Base-by-base conservation (phyloP, 2,888 invertebrate species). In the Hedychridium roseum region DNA sequence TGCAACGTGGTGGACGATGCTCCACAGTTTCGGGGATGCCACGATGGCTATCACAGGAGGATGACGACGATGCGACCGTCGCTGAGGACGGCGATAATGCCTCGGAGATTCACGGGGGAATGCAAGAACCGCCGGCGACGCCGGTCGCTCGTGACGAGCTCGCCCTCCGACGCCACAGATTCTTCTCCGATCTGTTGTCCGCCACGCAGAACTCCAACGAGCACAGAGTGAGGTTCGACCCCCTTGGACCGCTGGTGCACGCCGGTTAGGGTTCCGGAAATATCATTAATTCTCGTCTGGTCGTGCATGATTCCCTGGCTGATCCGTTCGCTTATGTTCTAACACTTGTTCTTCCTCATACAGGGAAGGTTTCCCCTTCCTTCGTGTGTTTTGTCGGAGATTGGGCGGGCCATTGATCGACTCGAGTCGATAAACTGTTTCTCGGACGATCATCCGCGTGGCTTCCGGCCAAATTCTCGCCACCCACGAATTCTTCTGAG, bases 81-180 rank as follows among this genome's bases (percentile, higher is more conserved):
- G 60, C 60, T 36, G 79, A 75, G 56, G 66, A 31, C n/a, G 57
- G 50, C 23, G 60, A 64, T 6, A 65, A 71, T 27, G 66, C 63
- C 34, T 68, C 68, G 9, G 76, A 75, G 54, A 72, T 66, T 53
- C 68, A 74, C 30, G 84, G 84, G 42, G 84, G 84, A n/a, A 82
- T 84, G 54, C 81, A 80, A 54, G 86, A 87, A 56, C 86, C 87
- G 58, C 90, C 90, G 35, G 90, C 88, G 44, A 90, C 89, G 47
- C 91, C 89, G 11, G 87, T 91, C 34, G 90, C 90, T 43, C 85
- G 88, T 48, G 91, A 91, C 78, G 90, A 91, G 73, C 80, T 91
- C 63, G 91, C 90, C 55, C 78, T 91, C 64, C 83, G 89, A 54
- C 83, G 90, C 46, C 90, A 90, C 77, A 83, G 90, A 66, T 88